Base-by-base conservation (phyloP, 2,797 vertebrate genomes). In the Girardinus metallicus region DNA sequence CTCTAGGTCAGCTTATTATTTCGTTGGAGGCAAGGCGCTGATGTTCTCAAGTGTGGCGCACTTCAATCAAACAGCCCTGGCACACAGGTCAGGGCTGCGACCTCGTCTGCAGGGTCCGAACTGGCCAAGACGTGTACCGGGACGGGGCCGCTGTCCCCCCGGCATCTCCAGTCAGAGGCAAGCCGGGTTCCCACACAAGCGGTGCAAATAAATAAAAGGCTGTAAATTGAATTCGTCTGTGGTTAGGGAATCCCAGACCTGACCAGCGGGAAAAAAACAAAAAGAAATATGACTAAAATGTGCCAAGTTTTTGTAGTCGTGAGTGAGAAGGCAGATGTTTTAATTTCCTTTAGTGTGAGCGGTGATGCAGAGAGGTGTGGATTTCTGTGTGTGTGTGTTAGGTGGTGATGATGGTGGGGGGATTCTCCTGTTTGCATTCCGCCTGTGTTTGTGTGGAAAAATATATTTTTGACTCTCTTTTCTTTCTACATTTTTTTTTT, bases 1-100 rank as follows among this genome's bases (percentile, higher is more conserved):
- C 94, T 94, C 92, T 87, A 94, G 95, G 94, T 96, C 95, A 95
- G 93, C 92, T 94, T 93, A 94, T 94, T 95, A 95, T 94, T 96
- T 95, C 94, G 95, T 92, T 94, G 92, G 93, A 94, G 93, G 90
- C 91, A 89, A 94, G 92, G 93, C 91, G 90, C 93, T 94, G 93
- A 94, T 95, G 90, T 95, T 95, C 93, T 95, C 91, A 91, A 93
- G 94, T 95, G 93, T 92, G 94, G 93, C 84, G 94, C 90, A 91
- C 93, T 94, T 95, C 93, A 95, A 94, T 95, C 94, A 94, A 89
- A 87, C 77, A 88, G 92, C 86, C 88, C 81, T 77, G 85, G 85
- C 88, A 81, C 83, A 88, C 73, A 88, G 94, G 94, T 95, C 93
- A 94, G 91, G 93, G 92, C 92, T 83, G 21, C 47, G 23, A 85